phyloP scores from a whole-genome alignment of 2,888 invertebrate genomes.

The Dasypolia templi region DNA sequence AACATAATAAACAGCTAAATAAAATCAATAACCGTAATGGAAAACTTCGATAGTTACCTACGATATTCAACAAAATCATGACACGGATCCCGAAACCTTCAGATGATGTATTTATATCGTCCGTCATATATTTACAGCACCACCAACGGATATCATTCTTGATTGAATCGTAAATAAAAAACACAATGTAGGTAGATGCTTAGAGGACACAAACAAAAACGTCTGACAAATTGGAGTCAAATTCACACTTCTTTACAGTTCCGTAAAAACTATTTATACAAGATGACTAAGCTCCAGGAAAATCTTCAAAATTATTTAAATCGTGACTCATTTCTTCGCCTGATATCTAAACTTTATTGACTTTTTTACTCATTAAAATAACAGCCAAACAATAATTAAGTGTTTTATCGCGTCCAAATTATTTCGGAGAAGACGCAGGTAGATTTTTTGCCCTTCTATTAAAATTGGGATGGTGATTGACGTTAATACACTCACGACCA shows the following conservation, averaged over 20 bases:
- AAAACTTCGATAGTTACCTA: conserved; percentile 5
- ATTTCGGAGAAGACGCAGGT: conserved; percentile 26
- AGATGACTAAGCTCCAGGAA: conserved; percentile 29
- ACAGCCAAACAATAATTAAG: conserved; percentile 11
- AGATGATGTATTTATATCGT: conserved; percentile 9
- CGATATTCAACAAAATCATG: conserved; percentile 13
- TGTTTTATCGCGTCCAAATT: conserved; percentile 22
- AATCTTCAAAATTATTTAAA: conserved; percentile 24
- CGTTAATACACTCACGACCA: conserved; percentile 42
- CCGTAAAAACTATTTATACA: conserved; percentile 33
- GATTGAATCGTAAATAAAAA: conserved; percentile 32
- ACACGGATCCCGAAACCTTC: conserved; percentile 40
- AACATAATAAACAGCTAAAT: background rate
- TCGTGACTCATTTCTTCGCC: conserved; percentile 20
- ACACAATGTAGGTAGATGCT: conserved; percentile 6
- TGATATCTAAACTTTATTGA: conserved; percentile 7
- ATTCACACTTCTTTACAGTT: conserved; percentile 38
- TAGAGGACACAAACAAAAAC: too few relatives aligned
- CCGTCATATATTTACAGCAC: conserved; percentile 19
- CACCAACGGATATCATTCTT: conserved; percentile 6
- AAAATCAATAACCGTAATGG: conserved; percentile 22
- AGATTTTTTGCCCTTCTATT: conserved; percentile 35
- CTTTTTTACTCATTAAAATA: conserved; percentile 35
- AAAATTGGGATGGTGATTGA: conserved; percentile 36
- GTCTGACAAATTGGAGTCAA: conserved; percentile 26